A percentile compares a stretch with the other conserved stretches of the same genome.
Evolutionary conservation across 1,140 invertebrate genomes (phyloP).

Genomic region (Ericerus pela): DNA sequence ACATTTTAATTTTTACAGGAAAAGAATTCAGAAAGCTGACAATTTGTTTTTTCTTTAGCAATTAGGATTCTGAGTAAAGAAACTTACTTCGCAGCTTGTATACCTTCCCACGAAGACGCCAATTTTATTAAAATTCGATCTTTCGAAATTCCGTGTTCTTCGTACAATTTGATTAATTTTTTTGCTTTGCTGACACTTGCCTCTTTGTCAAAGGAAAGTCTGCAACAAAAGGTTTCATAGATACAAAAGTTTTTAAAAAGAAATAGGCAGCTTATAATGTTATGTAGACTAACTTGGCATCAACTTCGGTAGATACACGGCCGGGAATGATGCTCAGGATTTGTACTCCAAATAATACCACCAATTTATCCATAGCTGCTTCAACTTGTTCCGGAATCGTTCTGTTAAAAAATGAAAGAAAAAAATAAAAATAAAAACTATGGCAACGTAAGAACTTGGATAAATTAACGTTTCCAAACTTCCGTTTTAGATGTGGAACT

Average conservation of each 20-base stretch:
- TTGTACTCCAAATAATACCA: constrained; percentile 90
- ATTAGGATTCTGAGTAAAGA: too few species aligned
- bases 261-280: too few species aligned
- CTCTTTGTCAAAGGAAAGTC: constrained; percentile 88
- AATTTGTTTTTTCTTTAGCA: too few species aligned
- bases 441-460: too few species aligned
- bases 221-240: constrained; percentile 26
- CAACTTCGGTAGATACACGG: constrained; percentile 95
- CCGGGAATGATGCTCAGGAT: constrained; percentile 97
- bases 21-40: too few species aligned
- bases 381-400: constrained; percentile 51
- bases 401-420: constrained; percentile 37
- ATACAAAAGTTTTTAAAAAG: not conserved
- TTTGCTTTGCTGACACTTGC: constrained; percentile 78
- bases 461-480: too few species aligned
- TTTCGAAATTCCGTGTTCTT: constrained; percentile 73
- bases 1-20: too few species aligned
- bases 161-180: constrained; percentile 77
- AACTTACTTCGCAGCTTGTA: constrained; percentile 84
- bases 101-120: constrained; percentile 97
- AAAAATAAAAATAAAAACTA: too few species aligned
- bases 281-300: constrained; percentile 58
- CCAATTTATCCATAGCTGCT: constrained; percentile 80
- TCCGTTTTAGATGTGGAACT: too few species aligned
- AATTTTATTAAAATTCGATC: constrained; percentile 93